Conservation (phyloP, 2,797 vertebrate genomes). For the Octomys mimax region DNA sequence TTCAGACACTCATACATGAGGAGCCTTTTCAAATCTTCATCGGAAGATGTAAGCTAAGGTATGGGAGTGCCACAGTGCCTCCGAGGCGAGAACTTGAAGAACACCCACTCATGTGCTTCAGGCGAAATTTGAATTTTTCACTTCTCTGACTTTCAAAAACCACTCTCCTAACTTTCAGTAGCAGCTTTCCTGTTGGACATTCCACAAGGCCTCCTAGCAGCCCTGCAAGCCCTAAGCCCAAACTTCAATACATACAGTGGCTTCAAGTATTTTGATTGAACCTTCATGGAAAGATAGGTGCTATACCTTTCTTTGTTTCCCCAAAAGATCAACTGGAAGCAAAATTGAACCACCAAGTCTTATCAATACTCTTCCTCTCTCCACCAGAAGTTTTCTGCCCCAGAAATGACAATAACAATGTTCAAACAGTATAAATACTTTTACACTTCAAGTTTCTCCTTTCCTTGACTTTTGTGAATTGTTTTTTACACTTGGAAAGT, state of each 20-base stretch:
- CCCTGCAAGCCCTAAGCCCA: neutral
- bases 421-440: neutral
- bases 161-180: neutral
- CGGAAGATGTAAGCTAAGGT: neutral
- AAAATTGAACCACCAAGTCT: neutral
- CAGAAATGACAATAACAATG: neutral
- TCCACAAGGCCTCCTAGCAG: neutral
- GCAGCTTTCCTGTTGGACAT: neutral
- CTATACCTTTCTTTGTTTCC: neutral
- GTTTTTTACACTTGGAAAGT: conserved; percentile 4
- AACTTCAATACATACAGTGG: neutral
- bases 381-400: neutral
- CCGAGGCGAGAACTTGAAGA: conserved; percentile 20
- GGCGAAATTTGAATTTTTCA: conserved; percentile 14
- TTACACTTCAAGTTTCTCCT: neutral
- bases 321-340: neutral
- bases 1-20: neutral
- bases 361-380: neutral
- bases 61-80: neutral
- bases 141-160: neutral
- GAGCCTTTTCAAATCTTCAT: neutral
- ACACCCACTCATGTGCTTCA: neutral
- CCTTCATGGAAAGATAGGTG: neutral
- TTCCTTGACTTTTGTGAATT: neutral
- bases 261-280: neutral